These are phyloP conservation scores for Shargacucullia verbasci DNA, from an alignment of 2,888 invertebrate genomes.

Conservation along the genomic window DNA sequence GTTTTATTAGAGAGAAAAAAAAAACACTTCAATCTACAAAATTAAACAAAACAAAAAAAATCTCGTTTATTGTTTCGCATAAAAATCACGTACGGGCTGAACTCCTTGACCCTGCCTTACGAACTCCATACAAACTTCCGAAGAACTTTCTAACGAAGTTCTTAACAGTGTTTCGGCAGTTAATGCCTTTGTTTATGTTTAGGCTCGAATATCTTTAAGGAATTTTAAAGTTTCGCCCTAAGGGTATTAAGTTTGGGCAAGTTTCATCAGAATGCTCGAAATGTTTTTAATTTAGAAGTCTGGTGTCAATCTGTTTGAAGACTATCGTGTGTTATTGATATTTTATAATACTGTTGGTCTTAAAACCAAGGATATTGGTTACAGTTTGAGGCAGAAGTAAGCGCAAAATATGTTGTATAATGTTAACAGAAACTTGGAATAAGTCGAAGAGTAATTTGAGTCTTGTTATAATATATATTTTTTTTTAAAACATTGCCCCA, in stretches of 20 bases:
- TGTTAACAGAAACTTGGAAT: too few relatives aligned
- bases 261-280: constrained; percentile 30
- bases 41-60: constrained; percentile 30
- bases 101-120: constrained; percentile 45
- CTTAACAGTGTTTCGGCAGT: constrained; percentile 54
- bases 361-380: not conserved
- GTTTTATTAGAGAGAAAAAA: too few relatives aligned
- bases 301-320: constrained; percentile 11
- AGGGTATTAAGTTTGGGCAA: constrained; percentile 40
- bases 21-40: constrained; percentile 6
- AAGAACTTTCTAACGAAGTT: constrained; percentile 61
- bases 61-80: constrained; percentile 33
- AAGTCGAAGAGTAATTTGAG: not conserved
- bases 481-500: too few relatives aligned
- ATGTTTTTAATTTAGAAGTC: constrained; percentile 14
- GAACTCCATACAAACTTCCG: constrained; percentile 38
- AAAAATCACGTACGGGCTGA: constrained; percentile 56
- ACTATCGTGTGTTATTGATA: constrained; percentile 5
- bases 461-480: not conserved
- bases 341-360: not conserved
- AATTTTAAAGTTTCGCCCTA: constrained; percentile 51
- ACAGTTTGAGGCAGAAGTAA: not conserved
- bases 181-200: constrained; percentile 59
- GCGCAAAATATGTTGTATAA: not conserved
- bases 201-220: constrained; percentile 52